Base-by-base conservation (phyloP, 2,113 vertebrate genomes). In the Percina caprodes region DNA sequence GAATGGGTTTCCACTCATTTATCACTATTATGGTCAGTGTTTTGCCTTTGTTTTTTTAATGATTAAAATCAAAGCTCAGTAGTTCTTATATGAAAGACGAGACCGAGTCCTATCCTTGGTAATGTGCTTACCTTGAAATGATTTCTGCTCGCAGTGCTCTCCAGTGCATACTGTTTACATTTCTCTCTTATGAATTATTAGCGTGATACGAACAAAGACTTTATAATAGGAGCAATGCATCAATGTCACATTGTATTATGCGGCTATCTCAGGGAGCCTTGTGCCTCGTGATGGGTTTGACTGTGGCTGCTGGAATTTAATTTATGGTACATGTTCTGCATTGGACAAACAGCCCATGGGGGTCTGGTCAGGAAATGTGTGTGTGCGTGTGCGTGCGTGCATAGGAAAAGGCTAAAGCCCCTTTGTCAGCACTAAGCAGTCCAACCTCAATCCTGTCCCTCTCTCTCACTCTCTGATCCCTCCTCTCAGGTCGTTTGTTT, bases 181-280 rank as follows among this genome's bases (percentile, higher is more conserved):
- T 93, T 92, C 91, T 94, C 90, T 90, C 90, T 93, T 93, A 93
- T 94, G 93, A 94, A 94, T 94, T 94, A 94, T 93, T 94, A 94
- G 93, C 91, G 89, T 91, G 91, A 93, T 93, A 89, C 82, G 90
- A 94, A 94, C 93, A 92, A 94, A 94, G 91, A 93, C 92, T 94
- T 92, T 93, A 92, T 94, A 94, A 94, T 94, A 89, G 93, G 90
- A 91, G 92, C 90, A 65, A 94, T 94, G 92, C 91, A 93, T 94
- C 92, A 93, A 93, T 93, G 92, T 94, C 93, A 93, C 91, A 88
- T 94, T 93, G 91, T 90, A 91, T 94, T 93, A 94, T 94, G 93
- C 92, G 66, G 91, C 86, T 88, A 92, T 93, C 91, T 90, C 88
- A 67, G 85, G 81, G 82, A 92, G 92, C 82, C 90, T 84, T 73